These are phyloP conservation scores for Trissonchulus latispiculum DNA, from an alignment of 2,888 invertebrate genomes.

Conservation along the genomic window DNA sequence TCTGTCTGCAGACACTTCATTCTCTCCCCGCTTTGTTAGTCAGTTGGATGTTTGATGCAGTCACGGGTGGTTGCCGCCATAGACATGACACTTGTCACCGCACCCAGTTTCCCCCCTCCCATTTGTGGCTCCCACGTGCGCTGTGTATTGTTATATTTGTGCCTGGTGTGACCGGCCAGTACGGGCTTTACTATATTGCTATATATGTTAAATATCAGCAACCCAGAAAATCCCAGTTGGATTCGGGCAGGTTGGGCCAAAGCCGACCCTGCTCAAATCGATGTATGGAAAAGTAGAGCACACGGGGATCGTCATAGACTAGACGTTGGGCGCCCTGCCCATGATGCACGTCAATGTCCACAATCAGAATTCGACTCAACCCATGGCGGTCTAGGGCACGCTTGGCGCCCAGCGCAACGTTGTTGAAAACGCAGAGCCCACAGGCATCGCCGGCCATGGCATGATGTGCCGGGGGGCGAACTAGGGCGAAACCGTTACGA, in stretches of 20 bases:
- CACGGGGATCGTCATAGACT: slow-evolving; percentile 40
- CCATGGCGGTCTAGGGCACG: background rate
- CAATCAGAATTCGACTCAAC: slow-evolving; percentile 65
- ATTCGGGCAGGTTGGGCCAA: slow-evolving; percentile 55
- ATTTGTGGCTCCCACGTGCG: no score
- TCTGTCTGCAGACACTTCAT: no score
- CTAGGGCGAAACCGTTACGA: slow-evolving; percentile 73
- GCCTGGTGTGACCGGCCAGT: no score
- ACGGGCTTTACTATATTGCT: no score
- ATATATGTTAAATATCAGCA: no score
- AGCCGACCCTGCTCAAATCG: slow-evolving; percentile 78
- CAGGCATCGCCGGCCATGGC: slow-evolving; percentile 65
- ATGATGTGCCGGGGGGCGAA: slow-evolving; percentile 77
- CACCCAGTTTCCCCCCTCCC: no score
- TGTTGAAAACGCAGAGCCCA: slow-evolving; percentile 98
- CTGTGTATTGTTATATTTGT: no score
- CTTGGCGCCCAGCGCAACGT: slow-evolving; percentile 78
- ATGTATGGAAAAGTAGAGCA: slow-evolving; percentile 82
- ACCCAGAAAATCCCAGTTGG: slow-evolving; percentile 32
- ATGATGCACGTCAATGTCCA: slow-evolving; percentile 68
- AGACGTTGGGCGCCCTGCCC: slow-evolving; percentile 33
- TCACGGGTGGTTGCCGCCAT: no score
- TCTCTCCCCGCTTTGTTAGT: no score
- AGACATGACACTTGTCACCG: no score
- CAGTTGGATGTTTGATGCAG: no score